Evolutionary conservation across 2,888 invertebrate genomes (phyloP).

Genomic region (Lasioglossum villosulum): DNA sequence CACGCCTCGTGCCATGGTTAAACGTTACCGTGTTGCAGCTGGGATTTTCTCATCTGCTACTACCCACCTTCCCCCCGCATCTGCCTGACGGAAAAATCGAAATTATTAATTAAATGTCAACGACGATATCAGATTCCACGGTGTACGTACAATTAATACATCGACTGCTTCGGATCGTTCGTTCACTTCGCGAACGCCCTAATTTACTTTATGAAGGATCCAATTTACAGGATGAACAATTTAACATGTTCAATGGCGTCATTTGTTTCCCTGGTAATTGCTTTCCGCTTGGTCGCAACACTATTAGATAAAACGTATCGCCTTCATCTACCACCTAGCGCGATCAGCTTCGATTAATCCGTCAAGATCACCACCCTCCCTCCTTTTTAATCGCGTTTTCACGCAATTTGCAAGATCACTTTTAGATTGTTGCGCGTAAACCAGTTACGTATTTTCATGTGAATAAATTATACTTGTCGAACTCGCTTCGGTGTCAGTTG

Average conservation of each 20-base stretch:
- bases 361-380: neutral
- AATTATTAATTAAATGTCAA: constrained; percentile 20
- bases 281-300: neutral
- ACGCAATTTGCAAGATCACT: neutral
- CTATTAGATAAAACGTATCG: neutral
- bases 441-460: neutral
- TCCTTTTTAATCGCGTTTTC: neutral
- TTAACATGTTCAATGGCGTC: neutral
- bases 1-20: constrained; percentile 15
- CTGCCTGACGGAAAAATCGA: neutral
- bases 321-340: neutral
- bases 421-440: neutral
- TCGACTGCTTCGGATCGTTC: neutral
- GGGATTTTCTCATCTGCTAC: constrained; percentile 23
- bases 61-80: fast-evolving
- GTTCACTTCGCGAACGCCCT: neutral
- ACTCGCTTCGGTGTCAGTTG: no score
- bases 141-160: neutral
- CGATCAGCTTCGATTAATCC: neutral
- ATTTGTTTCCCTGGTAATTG: neutral
- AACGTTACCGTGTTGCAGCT: constrained; percentile 36
- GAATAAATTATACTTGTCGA: no score
- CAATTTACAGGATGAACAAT: neutral
- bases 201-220: neutral
- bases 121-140: neutral